Evolutionary conservation across 2,888 invertebrate genomes (phyloP).

Genomic region (Phorcus lineatus): DNA sequence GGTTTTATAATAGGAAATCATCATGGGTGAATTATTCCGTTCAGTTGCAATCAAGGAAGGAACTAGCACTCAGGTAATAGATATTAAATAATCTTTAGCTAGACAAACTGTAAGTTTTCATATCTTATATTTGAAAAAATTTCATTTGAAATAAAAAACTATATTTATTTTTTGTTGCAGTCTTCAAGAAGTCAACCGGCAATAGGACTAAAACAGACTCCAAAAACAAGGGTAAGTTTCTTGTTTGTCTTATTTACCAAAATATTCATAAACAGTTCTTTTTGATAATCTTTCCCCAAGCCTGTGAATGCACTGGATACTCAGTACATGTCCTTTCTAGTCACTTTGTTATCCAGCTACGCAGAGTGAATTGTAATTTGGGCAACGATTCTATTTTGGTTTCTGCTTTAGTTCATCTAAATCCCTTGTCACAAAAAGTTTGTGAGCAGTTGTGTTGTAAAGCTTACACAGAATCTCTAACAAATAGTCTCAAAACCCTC

Average conservation of each 20-base stretch:
- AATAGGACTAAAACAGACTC: constrained; percentile 67
- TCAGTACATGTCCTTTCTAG: background rate
- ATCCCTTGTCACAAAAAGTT: background rate
- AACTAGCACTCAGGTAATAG: too few species aligned
- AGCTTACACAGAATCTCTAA: background rate
- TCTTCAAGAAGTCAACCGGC: constrained; percentile 70
- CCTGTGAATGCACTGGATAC: background rate
- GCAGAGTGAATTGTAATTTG: background rate
- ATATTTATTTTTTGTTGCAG: constrained; percentile 48
- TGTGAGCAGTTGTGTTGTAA: background rate
- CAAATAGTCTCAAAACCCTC: background rate
- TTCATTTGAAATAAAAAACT: too few species aligned
- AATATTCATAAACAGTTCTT: too few species aligned
- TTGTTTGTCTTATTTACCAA: too few species aligned
- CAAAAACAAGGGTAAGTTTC: constrained; percentile 65
- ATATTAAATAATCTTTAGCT: too few species aligned
- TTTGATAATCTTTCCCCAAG: too few species aligned
- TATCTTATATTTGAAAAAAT: too few species aligned
- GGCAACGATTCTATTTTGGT: background rate
- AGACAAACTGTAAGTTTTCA: too few species aligned
- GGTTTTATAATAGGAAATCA: too few species aligned
- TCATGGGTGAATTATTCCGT: too few species aligned
- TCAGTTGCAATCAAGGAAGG: too few species aligned
- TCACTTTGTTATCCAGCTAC: background rate
- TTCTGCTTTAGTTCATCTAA: background rate